phyloP scores from a whole-genome alignment of 2,888 invertebrate genomes.

The Alentia gelatinosa region DNA sequence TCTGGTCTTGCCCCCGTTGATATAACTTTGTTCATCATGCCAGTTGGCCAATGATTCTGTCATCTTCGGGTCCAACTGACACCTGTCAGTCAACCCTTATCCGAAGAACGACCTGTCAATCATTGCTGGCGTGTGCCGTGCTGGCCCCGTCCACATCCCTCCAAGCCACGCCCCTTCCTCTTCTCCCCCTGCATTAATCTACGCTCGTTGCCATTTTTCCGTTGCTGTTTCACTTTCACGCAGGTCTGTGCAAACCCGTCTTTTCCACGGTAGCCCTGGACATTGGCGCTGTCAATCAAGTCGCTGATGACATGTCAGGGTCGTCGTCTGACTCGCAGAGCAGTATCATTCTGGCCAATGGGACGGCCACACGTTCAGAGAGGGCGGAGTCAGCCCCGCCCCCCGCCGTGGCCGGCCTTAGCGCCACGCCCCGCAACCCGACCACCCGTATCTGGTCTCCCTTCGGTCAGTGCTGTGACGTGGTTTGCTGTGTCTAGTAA shows the following conservation, averaged over 20 bases:
- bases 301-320: conserved; percentile 56
- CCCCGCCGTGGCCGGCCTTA: neutral
- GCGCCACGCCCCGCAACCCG: conserved; percentile 1
- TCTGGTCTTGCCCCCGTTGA: neutral
- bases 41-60: conserved; percentile 12
- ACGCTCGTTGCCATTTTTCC: conserved; percentile 5
- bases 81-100: neutral
- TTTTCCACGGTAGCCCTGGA: conserved; percentile 52
- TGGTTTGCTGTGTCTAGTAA: conserved; percentile 46
- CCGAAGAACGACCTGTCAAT: neutral
- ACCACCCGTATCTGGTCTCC: conserved; percentile 61
- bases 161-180: neutral
- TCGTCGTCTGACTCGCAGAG: conserved; percentile 61
- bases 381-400: conserved; percentile 25
- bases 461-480: conserved; percentile 60
- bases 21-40: neutral
- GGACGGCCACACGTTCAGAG: neutral
- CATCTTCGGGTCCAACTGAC: neutral
- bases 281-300: neutral
- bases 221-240: conserved; percentile 44
- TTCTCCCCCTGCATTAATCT: neutral
- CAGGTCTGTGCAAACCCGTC: conserved; percentile 54
- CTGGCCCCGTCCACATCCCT: conserved; percentile 14
- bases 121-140: conserved; percentile 29
- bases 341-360: conserved; percentile 60